Base-by-base conservation (phyloP, 2,113 vertebrate genomes). In the Apodemus sylvaticus region DNA sequence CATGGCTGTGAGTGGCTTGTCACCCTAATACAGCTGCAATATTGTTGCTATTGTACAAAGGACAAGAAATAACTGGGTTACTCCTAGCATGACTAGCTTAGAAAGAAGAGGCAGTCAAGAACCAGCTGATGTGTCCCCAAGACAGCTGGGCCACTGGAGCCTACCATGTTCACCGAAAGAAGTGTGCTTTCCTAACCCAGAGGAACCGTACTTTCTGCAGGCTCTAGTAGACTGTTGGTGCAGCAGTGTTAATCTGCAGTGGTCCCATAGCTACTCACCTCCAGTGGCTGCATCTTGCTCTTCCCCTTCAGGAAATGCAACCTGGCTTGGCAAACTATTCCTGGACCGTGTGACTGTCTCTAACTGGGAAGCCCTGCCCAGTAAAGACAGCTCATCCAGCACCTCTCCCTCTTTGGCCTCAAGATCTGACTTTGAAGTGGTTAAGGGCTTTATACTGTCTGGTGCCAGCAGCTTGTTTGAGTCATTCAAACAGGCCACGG, bases 371-470 rank as follows among this genome's bases (percentile, higher is more conserved):
- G 99, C 99, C 94, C 99, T 99, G 94, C 99, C 99, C 98, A 99
- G 98, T 89, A 99, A 98, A 92, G 99, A 99, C 5, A 99, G 99
- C 71, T 99, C 99, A 95, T 99, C 99, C 98, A 99, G 99, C 97
- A 99, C 99, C 98, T 99, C 99, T 98, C 99, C 99, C 98, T 99
- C 99, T 99, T 99, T 99, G 99, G 99, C 99, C 99, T 99, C 99
- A 95, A 99, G 98, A 98, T 99, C 99, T 24, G 99, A 99, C 97
- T 99, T 99, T 96, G 99, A 99, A 98, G 99, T 99, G 98, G 99
- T 99, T 97, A 99, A 99, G 90, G 99, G 99, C 91, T 99, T 99
- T 51, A 98, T 98, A 90, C 98, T 99, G 78, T 99, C 98, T 9
- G 99, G 99, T 76, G 99, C 99, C 97, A 99, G 99, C 42, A 99